Percentiles rank a stretch among this genome's conserved stretches.
phyloP scores from a whole-genome alignment of 2,888 invertebrate species.

The Eulithis testata region DNA sequence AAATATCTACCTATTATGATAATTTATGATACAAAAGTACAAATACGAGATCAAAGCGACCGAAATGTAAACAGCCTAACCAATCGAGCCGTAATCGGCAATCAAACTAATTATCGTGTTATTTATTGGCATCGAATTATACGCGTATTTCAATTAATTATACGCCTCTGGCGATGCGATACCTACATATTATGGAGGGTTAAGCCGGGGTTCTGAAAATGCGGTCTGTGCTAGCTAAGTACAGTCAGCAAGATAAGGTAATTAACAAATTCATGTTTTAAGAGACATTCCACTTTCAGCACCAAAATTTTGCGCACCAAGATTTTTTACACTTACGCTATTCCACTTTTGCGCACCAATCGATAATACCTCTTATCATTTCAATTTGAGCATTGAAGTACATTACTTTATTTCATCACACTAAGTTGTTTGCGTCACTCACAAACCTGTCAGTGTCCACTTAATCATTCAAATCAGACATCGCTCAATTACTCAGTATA shows the following conservation, averaged over 20 bases:
- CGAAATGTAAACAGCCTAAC: constrained; percentile 13
- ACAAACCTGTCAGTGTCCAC: constrained; percentile 4
- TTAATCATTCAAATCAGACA: constrained; percentile 2
- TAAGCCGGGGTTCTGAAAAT: background rate
- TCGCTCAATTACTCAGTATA: background rate
- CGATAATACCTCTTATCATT: too few species aligned
- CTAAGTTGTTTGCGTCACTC: background rate
- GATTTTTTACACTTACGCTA: too few species aligned
- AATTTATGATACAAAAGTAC: background rate
- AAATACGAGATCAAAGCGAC: constrained; percentile 4
- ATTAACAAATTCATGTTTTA: too few species aligned
- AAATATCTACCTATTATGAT: too few species aligned
- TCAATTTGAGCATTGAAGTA: background rate
- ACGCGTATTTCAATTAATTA: constrained; percentile 27
- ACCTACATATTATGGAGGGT: background rate
- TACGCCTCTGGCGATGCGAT: constrained; percentile 6
- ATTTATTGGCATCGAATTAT: constrained; percentile 21
- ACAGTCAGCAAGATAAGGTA: too few species aligned
- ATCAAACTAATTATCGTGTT: constrained; percentile 26
- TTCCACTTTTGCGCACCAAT: too few species aligned
- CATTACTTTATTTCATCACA: background rate
- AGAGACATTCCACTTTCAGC: too few species aligned
- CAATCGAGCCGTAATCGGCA: constrained; percentile 11
- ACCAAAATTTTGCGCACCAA: too few species aligned
- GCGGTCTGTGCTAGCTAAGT: background rate